These are phyloP conservation scores for Gymnorhina tibicen DNA, from an alignment of 2,113 vertebrate species.

Conservation along the genomic window DNA sequence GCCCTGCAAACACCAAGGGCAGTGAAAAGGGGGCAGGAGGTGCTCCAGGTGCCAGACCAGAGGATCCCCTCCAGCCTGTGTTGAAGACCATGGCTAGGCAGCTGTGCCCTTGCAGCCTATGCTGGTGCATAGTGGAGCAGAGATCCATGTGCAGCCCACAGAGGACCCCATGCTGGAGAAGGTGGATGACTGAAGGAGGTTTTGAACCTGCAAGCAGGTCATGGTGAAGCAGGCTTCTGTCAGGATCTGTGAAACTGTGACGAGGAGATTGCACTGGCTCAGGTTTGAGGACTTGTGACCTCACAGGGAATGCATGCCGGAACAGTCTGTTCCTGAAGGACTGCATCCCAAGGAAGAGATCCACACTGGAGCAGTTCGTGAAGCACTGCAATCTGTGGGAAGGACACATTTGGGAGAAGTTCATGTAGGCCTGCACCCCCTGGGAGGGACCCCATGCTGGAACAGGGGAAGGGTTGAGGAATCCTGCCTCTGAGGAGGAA, in stretches of 20 bases:
- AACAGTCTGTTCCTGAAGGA: background rate
- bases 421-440: background rate
- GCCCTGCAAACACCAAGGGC: background rate
- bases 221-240: background rate
- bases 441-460: background rate
- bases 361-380: background rate
- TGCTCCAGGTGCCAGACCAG: background rate
- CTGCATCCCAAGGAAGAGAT: background rate
- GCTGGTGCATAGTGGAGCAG: background rate
- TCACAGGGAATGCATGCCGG: too few species aligned
- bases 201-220: background rate
- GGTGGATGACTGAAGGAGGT: background rate
- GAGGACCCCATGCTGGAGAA: background rate
- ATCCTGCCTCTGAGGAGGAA: background rate
- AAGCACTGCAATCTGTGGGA: background rate
- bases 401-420: background rate
- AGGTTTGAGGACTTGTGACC: background rate
- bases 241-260: background rate
- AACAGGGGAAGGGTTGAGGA: background rate
- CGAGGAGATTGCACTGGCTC: background rate
- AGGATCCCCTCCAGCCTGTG: background rate
- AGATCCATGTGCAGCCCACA: too few species aligned
- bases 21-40: background rate
- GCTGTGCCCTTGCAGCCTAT: background rate
- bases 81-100: background rate